Evolutionary conservation across 2,797 vertebrate species (phyloP), one percentile per base, ranked within the genome.

Genomic region (Peromyscus nudipes): DNA sequence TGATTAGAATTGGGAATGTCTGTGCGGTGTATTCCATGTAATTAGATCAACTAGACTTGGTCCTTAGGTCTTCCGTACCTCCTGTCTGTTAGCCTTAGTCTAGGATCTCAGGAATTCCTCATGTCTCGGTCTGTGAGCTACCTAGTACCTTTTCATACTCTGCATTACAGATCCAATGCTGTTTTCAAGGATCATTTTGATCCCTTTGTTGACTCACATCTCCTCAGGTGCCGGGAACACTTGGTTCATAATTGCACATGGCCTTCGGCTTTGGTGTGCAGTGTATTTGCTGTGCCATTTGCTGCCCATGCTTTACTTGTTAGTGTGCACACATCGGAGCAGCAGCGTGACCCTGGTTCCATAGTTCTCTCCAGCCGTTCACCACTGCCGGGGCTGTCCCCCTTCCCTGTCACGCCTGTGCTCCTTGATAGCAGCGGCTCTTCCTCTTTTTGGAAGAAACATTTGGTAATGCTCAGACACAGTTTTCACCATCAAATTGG

Each of bases 321-420:
- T 62, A 43, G 34, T 25, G n/a, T 79, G 62, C n/a, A 88, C 49
- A 76, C 31, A 43, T 49, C 69, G 43, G 27, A 69, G 13, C 40
- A 60, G 2, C 79, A 40, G 40, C 40, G 40, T 40, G 7, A 37
- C 69, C 21, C 64, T 79, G 2, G 4, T 89, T 31, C 52, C 43
- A 60, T 4, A 11, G 5, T 82, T 73, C 64, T 16, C 29, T 27
- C 43, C 25, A 43, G 2, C n/a, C 19, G 14, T 67, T 71, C 40
- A 40, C 40, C 55, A 0, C 75, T 4, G 2, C 12, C 8, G 62
- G 1, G 7, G 1, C 31, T 21, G 0, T 60, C 57, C 9, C 17
- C 17, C 86, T 29, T 27, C 19, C 55, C 21, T 76, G 43, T 25
- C 27, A 2, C 21, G 27, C 12, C 16, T 88, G 6, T 62, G 34